A percentile compares a stretch with the other conserved stretches of the same genome.
These are phyloP conservation scores for Agrochola circellaris DNA, from an alignment of 2,888 invertebrate species.

Conservation along the genomic window DNA sequence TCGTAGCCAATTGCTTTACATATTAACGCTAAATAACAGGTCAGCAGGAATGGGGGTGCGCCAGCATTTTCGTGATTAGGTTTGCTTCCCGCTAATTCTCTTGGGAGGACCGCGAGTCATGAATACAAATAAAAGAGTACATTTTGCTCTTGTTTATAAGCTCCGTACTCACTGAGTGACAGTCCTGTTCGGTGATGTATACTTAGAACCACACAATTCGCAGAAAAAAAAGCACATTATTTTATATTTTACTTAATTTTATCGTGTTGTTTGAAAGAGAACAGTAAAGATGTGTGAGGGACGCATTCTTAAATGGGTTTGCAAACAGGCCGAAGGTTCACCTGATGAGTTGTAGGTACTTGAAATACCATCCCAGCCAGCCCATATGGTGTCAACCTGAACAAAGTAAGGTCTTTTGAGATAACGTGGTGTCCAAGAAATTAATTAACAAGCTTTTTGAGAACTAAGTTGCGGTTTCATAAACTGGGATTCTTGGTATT, in stretches of 20 bases:
- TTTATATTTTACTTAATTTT: neutral
- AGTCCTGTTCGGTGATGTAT: neutral
- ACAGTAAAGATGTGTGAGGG: neutral
- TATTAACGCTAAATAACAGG: conserved; percentile 56
- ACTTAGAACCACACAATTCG: neutral
- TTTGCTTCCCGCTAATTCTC: conserved; percentile 60
- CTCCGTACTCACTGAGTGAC: conserved; percentile 23
- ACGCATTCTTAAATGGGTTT: too few species aligned
- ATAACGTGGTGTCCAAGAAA: neutral
- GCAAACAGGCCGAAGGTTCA: too few species aligned
- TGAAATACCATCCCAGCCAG: too few species aligned
- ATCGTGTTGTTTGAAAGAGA: neutral
- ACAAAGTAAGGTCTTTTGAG: neutral
- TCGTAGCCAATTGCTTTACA: conserved; percentile 42
- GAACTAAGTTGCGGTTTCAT: too few species aligned
- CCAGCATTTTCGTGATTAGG: conserved; percentile 65
- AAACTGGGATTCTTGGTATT: too few species aligned
- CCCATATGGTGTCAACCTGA: neutral
- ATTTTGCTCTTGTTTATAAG: conserved; percentile 50
- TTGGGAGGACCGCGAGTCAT: conserved; percentile 50
- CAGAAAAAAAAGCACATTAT: neutral
- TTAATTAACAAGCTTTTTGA: neutral
- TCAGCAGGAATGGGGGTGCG: conserved; percentile 52
- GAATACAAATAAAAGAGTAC: conserved; percentile 67
- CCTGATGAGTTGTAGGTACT: neutral